Conservation (phyloP, 2,797 vertebrate species). For the Diplodus sargus region DNA sequence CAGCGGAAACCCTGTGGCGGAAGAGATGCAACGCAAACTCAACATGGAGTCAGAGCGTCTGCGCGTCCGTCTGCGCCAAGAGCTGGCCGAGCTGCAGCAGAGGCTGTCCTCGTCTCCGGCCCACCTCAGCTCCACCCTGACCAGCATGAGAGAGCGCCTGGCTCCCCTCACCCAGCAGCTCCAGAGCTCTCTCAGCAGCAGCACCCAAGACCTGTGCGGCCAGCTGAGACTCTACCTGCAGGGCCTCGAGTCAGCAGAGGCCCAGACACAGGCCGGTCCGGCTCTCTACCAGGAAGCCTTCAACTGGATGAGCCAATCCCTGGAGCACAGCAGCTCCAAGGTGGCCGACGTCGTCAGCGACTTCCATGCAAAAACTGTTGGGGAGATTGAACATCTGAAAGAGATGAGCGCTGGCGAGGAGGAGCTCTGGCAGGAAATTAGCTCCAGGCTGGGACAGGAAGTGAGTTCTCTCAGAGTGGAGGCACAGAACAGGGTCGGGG, state of each 20-base stretch:
- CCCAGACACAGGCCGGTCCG: constrained; percentile 28
- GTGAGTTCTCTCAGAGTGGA: constrained; percentile 74
- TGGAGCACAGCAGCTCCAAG: constrained; percentile 75
- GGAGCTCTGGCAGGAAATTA: constrained; percentile 74
- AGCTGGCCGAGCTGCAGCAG: constrained; percentile 82
- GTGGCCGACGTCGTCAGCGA: constrained; percentile 71
- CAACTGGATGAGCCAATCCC: constrained; percentile 70
- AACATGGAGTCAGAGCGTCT: constrained; percentile 81
- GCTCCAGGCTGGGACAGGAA: constrained; percentile 76
- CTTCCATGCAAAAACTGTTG: constrained; percentile 73
- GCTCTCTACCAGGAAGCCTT: constrained; percentile 66
- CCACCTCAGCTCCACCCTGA: constrained; percentile 56
- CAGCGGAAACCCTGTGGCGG: constrained; percentile 65
- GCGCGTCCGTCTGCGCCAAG: constrained; percentile 78
- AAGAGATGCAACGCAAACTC: constrained; percentile 80
- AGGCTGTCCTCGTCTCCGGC: constrained; percentile 77
- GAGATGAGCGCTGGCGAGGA: constrained; percentile 54
- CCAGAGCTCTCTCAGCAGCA: constrained; percentile 77
- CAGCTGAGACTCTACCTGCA: constrained; percentile 77
- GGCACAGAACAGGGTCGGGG: constrained; percentile 61
- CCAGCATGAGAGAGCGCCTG: constrained; percentile 75
- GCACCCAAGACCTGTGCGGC: constrained; percentile 79
- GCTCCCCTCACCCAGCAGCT: constrained; percentile 80
- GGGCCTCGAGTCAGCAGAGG: constrained; percentile 60
- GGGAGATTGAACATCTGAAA: constrained; percentile 66